Evolutionary conservation across 2,797 vertebrate genomes (phyloP).

Genomic region (Balearica regulorum): DNA sequence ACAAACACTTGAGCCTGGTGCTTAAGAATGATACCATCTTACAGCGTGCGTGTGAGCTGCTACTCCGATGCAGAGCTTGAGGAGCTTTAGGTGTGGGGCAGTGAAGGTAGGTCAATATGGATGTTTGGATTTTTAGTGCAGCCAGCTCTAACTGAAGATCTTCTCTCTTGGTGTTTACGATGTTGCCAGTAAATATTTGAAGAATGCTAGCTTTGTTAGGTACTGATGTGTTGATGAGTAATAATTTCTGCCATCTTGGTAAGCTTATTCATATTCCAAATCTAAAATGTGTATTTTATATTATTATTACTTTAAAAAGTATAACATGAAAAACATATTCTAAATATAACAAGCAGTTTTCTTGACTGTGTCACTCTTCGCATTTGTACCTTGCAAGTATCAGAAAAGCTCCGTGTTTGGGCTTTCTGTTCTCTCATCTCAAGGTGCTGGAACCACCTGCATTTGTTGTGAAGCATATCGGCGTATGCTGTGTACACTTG

Average conservation of each 20-base stretch:
- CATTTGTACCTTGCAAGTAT: not conserved
- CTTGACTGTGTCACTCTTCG: not conserved
- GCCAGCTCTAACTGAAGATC: not conserved
- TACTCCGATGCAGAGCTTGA: accelerated
- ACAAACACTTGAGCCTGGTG: not conserved
- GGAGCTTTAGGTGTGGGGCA: not conserved
- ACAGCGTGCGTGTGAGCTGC: not conserved
- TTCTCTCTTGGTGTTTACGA: not conserved
- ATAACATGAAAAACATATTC: not conserved
- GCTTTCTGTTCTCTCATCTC: not conserved
- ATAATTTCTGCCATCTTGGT: not conserved
- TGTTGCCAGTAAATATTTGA: not conserved
- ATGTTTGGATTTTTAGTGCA: not conserved
- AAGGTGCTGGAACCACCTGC: not conserved
- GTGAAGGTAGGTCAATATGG: not conserved
- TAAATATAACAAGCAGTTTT: not conserved
- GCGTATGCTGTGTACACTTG: not conserved
- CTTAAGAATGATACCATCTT: not conserved
- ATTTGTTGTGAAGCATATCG: not conserved
- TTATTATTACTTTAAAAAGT: not conserved
- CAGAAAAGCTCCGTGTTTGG: not conserved
- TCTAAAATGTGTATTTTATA: not conserved
- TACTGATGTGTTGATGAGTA: not conserved
- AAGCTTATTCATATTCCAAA: not conserved
- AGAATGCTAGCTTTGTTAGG: not conserved